These are phyloP conservation scores for Sanderia malayensis DNA, from an alignment of 30 jellyfish, hydroid and myxozoan genomes.

Conservation along the genomic window DNA sequence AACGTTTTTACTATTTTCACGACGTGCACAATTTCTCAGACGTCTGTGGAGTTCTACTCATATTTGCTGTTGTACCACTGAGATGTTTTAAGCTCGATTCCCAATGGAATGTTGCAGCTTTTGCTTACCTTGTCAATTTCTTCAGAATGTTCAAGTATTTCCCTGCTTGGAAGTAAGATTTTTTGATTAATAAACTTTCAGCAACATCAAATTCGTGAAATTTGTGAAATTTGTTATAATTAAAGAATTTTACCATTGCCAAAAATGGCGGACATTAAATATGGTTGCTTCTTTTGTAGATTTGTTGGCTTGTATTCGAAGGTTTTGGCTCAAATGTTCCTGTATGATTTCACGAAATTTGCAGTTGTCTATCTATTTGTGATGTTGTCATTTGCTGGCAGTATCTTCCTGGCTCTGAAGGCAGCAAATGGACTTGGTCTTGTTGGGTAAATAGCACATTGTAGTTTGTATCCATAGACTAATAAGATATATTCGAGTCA, in stretches of 20 bases:
- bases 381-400: constrained; percentile 79
- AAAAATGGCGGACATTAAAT: too few species aligned
- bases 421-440: constrained; percentile 31
- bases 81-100: background rate
- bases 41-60: constrained; percentile 47
- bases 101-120: constrained; percentile 77
- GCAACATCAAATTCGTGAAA: too few species aligned
- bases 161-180: constrained; percentile 71
- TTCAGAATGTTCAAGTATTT: constrained; percentile 68
- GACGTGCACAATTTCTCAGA: constrained; percentile 62
- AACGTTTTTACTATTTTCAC: constrained; percentile 23
- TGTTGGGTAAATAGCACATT: constrained; percentile 54
- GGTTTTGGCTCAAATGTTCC: constrained; percentile 59
- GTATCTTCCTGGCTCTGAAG: constrained; percentile 71
- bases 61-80: constrained; percentile 61
- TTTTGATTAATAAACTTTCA: too few species aligned
- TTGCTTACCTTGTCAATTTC: constrained; percentile 73
- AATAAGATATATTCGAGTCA: too few species aligned
- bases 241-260: too few species aligned
- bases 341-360: constrained; percentile 63
- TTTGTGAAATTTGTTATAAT: too few species aligned
- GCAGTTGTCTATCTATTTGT: constrained; percentile 51
- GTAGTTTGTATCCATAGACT: too few species aligned
- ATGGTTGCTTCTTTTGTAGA: too few species aligned
- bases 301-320: constrained; percentile 64